phyloP scores from a whole-genome alignment of 2,888 invertebrate genomes.

The Tachina lurida region DNA sequence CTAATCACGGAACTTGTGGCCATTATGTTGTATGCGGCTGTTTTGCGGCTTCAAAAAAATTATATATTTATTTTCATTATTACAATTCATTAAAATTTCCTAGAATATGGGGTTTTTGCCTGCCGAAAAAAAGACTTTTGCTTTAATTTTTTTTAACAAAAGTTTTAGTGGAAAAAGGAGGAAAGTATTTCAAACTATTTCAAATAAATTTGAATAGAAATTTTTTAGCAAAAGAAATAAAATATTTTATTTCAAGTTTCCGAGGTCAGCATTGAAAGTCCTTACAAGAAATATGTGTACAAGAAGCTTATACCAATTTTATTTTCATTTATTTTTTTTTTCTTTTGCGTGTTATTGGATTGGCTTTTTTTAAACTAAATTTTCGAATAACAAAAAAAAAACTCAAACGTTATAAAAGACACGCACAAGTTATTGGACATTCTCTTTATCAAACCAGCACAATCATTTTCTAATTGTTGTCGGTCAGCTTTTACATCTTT shows the following conservation, averaged over 20 bases:
- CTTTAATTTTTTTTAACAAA: not conserved
- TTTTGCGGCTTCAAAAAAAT: not conserved
- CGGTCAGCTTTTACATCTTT: slow-evolving; percentile 43
- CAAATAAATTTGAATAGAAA: too few relatives aligned
- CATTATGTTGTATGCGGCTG: slow-evolving; percentile 1
- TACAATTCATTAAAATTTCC: slow-evolving; percentile 46
- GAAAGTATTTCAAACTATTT: too few relatives aligned
- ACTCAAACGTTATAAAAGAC: not conserved
- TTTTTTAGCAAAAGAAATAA: too few relatives aligned
- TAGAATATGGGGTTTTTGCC: slow-evolving; percentile 12
- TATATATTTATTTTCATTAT: not conserved
- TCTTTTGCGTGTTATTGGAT: slow-evolving; percentile 18
- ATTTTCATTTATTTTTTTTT: too few relatives aligned
- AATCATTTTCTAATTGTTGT: slow-evolving; percentile 17
- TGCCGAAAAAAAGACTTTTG: not conserved
- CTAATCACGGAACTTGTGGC: slow-evolving; percentile 39
- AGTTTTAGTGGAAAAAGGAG: not conserved
- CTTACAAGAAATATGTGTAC: too few relatives aligned
- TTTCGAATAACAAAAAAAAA: not conserved
- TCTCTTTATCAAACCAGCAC: slow-evolving; percentile 14
- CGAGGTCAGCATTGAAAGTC: too few relatives aligned
- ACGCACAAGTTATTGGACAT: slow-evolving; percentile 13
- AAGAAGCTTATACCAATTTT: too few relatives aligned
- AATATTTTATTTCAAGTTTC: too few relatives aligned
- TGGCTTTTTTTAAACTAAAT: not conserved